These are phyloP conservation scores for Drosophila hydei DNA, from an alignment of 1,140 invertebrate genomes.

Conservation along the genomic window DNA sequence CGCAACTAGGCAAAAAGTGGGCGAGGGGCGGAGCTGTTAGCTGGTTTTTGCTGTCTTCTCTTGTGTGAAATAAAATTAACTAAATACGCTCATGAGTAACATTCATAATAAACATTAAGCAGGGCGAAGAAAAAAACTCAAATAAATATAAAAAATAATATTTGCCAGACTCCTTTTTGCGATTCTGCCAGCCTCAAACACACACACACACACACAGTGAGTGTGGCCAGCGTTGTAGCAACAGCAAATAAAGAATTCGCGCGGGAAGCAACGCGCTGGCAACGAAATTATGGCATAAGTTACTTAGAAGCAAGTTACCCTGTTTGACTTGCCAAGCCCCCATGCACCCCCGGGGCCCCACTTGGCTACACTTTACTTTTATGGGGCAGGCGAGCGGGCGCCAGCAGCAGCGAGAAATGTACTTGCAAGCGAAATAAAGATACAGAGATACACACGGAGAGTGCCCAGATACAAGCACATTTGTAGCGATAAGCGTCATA, in stretches of 20 bases:
- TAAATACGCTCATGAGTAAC: constrained; percentile 84
- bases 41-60: constrained; percentile 63
- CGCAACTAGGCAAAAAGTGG: constrained; percentile 45
- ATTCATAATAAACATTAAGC: constrained; percentile 84
- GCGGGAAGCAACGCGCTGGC: constrained; percentile 43
- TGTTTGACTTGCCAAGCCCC: constrained; percentile 23
- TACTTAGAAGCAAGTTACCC: constrained; percentile 70
- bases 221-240: constrained; percentile 46
- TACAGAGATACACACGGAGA: constrained; percentile 70
- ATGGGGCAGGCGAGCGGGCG: constrained; percentile 65
- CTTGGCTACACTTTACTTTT: constrained; percentile 80
- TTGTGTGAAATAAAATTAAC: constrained; percentile 84
- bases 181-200: constrained; percentile 51
- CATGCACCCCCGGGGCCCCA: constrained; percentile 16
- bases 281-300: constrained; percentile 80
- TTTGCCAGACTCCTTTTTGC: constrained; percentile 82
- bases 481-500: constrained; percentile 80
- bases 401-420: constrained; percentile 64
- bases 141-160: constrained; percentile 84
- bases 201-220: neutral
- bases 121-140: constrained; percentile 60
- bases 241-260: constrained; percentile 50
- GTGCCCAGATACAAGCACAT: constrained; percentile 79
- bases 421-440: constrained; percentile 78
- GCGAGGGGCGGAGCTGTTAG: constrained; percentile 14